phyloP scores from a whole-genome alignment of 2,888 invertebrate species.

The Eupithecia dodoneata region DNA sequence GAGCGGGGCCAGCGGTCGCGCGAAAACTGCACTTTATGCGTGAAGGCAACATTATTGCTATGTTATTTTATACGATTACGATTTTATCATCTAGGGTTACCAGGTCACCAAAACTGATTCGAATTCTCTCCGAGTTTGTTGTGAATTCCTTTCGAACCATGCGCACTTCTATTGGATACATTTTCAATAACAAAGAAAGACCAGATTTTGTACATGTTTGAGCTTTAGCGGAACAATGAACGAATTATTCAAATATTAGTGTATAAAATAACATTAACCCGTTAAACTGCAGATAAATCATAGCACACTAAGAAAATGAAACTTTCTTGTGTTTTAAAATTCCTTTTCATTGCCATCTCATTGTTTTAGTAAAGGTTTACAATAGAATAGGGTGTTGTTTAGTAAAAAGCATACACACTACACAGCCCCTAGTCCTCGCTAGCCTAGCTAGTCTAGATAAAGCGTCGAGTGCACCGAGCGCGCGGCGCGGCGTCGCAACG shows the following conservation, averaged over 20 bases:
- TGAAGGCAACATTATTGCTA: constrained; percentile 38
- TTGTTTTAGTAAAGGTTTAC: background rate
- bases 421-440: background rate
- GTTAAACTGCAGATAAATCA: too few relatives aligned
- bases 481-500: constrained; percentile 15
- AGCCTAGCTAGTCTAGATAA: background rate
- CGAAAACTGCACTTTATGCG: constrained; percentile 23
- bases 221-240: background rate
- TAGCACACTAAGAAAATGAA: too few relatives aligned
- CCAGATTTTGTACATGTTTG: background rate
- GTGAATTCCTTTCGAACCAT: too few relatives aligned
- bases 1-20: constrained; percentile 37
- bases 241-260: too few relatives aligned
- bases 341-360: background rate
- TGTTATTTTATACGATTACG: background rate
- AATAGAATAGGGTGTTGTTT: background rate
- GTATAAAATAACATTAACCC: too few relatives aligned
- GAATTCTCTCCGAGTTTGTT: background rate
- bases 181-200: background rate
- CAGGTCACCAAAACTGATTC: background rate
- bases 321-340: too few relatives aligned
- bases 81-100: background rate
- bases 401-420: background rate
- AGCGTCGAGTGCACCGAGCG: constrained; percentile 13
- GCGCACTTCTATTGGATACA: too few relatives aligned